phyloP scores from a whole-genome alignment of 2,113 vertebrate genomes.

The Rallus limicola region DNA sequence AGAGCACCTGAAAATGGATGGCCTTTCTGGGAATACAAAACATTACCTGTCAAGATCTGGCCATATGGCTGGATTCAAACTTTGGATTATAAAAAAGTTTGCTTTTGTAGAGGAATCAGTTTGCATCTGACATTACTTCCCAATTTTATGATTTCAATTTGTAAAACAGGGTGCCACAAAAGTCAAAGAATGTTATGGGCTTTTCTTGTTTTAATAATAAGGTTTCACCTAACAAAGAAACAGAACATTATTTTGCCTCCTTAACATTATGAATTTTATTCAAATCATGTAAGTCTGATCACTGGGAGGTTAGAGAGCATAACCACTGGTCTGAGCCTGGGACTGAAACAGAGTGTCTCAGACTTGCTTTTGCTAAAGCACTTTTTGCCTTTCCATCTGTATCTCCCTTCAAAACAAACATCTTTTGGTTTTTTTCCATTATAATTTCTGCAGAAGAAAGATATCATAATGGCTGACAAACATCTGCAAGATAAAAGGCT shows the following conservation, averaged over 20 bases:
- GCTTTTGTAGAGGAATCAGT: neutral
- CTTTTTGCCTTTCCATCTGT: neutral
- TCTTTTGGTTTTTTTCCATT: neutral
- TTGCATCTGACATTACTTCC: neutral
- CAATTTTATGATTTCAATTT: neutral
- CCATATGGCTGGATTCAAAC: neutral
- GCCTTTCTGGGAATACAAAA: neutral
- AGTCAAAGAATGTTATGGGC: neutral
- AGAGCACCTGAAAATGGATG: neutral
- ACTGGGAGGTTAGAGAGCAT: neutral
- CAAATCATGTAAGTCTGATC: neutral
- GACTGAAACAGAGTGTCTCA: neutral
- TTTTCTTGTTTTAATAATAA: neutral
- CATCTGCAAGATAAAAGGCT: constrained; percentile 33
- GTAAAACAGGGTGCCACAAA: neutral
- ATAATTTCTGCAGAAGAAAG: constrained; percentile 9
- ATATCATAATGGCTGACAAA: neutral
- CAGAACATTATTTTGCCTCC: neutral
- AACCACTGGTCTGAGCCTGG: neutral
- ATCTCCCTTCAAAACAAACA: neutral
- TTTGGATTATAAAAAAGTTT: neutral
- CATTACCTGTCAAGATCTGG: neutral
- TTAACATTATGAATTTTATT: neutral
- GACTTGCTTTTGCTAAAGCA: neutral
- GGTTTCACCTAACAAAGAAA: neutral